Base-by-base conservation (phyloP, 2,113 vertebrate genomes). In the Ctenomys sociabilis region DNA sequence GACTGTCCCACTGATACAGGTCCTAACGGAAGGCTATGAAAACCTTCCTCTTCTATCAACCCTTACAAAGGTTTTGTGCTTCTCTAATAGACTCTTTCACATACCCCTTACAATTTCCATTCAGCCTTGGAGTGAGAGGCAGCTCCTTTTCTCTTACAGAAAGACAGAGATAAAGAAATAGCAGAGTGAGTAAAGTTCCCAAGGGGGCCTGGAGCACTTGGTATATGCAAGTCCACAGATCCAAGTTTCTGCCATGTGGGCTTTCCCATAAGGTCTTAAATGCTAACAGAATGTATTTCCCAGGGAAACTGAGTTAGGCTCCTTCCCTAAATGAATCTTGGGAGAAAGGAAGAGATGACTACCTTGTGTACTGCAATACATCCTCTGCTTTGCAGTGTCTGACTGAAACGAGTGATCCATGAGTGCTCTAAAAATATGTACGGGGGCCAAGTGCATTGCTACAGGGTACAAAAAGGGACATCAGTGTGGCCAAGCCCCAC, bases 281-380 rank as follows among this genome's bases (percentile, higher is more conserved):
- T 59, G 22, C 66, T 83, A 94, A 73, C 6, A 81, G 49, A n/a
- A n/a, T 45, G 7, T 43, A 57, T 92, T 90, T 91, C 84, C 68
- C 73, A 90, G 75, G 21, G 32, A 97, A 92, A 88, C 66, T 35
- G 54, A 92, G 16, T 85, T 92, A 75, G 73, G n/a, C 72, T 80
- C n/a, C 83, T 94, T 87, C 37, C 16, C 61, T 57, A 72, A 40
- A 70, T 43, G 45, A 61, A 16, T 88, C 13, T 81, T 24, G 40
- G 77, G 68, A 95, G 72, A 59, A 49, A 87, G 52, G 83, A 72
- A 72, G 52, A 97, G 37, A 75, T 49, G 40, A 11, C 37, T 64
- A 19, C 52, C 28, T 83, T 63, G 57, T 54, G 90, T 49, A 54
- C 30, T 37, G 24, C 30, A 26, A 26, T 49, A 8, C 70, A 54